Conservation (phyloP, 2,888 invertebrate genomes). For the Dicycla oo region DNA sequence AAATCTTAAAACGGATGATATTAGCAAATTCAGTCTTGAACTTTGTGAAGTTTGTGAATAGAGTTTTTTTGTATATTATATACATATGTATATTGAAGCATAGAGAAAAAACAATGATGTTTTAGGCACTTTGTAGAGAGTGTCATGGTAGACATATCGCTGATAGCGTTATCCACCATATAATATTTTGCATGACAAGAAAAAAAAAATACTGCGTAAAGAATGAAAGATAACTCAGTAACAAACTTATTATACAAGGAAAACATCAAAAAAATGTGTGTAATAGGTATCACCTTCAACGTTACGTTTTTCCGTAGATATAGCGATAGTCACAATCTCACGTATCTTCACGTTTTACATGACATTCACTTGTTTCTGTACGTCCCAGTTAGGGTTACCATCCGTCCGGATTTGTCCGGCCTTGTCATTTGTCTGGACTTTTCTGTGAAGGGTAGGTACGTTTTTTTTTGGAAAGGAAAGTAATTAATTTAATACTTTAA, state of each 20-base stretch:
- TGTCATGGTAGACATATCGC: background rate
- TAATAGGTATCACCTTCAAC: background rate
- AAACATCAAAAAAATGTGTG: conserved; percentile 11
- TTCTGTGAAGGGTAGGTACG: too few relatives aligned
- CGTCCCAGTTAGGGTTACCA: background rate
- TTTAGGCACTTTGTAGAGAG: background rate
- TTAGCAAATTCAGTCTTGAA: too few relatives aligned
- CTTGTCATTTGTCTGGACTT: too few relatives aligned
- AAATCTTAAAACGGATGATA: background rate
- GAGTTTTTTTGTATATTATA: too few relatives aligned
- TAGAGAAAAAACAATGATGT: background rate
- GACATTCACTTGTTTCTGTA: conserved; percentile 46
- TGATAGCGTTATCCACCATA: background rate
- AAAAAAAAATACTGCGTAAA: background rate
- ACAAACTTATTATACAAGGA: background rate
- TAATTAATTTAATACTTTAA: background rate
- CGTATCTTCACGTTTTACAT: conserved; percentile 23
- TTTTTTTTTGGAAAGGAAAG: background rate
- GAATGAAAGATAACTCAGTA: background rate
- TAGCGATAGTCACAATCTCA: conserved; percentile 13
- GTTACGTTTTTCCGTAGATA: conserved; percentile 21
- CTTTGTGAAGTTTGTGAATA: too few relatives aligned
- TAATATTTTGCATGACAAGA: background rate
- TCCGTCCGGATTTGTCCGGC: background rate
- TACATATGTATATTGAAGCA: background rate